These are phyloP conservation scores for Orthonyx spaldingii DNA, from an alignment of 2,113 vertebrate genomes.

Conservation along the genomic window DNA sequence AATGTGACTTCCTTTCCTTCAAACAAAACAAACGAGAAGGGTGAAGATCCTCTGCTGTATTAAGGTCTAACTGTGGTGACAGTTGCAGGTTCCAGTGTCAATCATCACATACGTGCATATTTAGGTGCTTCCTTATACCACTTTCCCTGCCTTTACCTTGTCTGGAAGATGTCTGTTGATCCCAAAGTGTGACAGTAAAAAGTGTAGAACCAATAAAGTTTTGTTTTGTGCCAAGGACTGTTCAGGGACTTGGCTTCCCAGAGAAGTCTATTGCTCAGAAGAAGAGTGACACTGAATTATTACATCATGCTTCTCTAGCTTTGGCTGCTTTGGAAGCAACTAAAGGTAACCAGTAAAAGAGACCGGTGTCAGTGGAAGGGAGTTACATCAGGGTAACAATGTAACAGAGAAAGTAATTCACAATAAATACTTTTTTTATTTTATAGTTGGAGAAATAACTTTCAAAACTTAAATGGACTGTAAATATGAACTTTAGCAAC, in stretches of 20 bases:
- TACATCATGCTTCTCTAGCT: not conserved
- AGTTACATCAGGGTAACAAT: not conserved
- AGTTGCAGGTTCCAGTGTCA: not conserved
- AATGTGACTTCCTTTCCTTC: not conserved
- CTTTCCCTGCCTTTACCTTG: not conserved
- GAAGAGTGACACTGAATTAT: not conserved
- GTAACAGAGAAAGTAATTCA: not conserved
- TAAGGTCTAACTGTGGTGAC: not conserved
- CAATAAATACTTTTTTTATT: not conserved
- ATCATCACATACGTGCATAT: not conserved
- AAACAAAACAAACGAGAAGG: not conserved
- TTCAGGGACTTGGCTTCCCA: not conserved
- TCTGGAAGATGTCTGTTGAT: not conserved
- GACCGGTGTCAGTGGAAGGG: accelerated
- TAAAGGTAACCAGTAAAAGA: not conserved
- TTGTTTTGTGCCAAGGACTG: not conserved
- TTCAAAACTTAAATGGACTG: not conserved
- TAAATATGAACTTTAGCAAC: not conserved
- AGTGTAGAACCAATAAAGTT: not conserved
- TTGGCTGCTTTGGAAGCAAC: not conserved
- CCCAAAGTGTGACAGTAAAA: accelerated
- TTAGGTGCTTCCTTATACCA: not conserved
- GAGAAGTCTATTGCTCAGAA: not conserved
- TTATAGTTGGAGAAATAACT: not conserved
- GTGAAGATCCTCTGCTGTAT: not conserved